Conservation (phyloP, 92 coral and sea anemone species). For the Siderastrea radians region DNA sequence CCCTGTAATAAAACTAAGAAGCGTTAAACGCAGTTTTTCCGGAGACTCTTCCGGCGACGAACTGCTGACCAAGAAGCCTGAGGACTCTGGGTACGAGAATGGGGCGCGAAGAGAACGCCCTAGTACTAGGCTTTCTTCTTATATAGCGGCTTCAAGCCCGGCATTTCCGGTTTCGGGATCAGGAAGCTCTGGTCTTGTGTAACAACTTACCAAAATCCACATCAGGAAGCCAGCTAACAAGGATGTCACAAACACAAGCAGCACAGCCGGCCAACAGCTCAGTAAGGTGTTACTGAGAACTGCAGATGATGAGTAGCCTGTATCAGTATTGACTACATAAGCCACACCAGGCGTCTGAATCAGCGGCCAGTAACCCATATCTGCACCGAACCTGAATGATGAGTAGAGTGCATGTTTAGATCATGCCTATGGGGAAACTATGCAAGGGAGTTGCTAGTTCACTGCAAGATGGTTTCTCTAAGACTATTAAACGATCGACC, state of each 20-base stretch:
- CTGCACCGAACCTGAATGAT: neutral
- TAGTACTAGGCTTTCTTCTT: neutral
- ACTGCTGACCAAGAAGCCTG: no score
- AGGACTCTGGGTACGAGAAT: no score
- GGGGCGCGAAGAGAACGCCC: no score
- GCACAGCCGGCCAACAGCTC: slow-evolving; percentile 53
- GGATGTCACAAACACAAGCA: slow-evolving; percentile 60
- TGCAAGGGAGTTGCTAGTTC: no score
- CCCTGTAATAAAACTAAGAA: no score
- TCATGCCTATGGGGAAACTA: neutral
- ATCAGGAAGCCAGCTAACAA: slow-evolving; percentile 53
- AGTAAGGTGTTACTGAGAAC: neutral
- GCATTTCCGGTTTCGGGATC: neutral
- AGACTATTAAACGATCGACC: no score
- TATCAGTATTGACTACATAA: slow-evolving; percentile 50
- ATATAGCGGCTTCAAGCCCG: neutral
- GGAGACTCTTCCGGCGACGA: no score
- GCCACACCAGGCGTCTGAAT: slow-evolving; percentile 84
- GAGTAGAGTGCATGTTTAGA: neutral
- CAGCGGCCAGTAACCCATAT: slow-evolving; percentile 44
- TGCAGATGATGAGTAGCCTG: slow-evolving; percentile 12
- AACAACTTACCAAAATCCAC: slow-evolving; percentile 65
- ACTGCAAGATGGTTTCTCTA: no score
- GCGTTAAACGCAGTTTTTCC: no score
- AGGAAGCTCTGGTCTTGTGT: neutral